Evolutionary conservation across 2,888 invertebrate species (phyloP), one percentile per base, ranked within the genome.

Genomic region (Aleiodes leptofemur): DNA sequence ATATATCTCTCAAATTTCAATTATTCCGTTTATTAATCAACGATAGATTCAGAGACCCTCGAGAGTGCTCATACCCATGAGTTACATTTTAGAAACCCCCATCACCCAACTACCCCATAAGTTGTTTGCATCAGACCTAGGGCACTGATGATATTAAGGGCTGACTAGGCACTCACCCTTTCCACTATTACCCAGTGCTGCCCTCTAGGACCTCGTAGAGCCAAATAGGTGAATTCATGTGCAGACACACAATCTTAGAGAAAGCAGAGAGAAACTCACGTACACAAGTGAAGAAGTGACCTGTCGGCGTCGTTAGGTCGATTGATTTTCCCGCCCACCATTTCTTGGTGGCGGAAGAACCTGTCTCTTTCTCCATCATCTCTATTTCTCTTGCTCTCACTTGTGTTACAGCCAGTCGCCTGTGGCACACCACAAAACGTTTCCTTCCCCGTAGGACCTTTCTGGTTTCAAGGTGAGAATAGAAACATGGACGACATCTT

Each of bases 131-230:
- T 79, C 83, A 85, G 86, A 86, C 85, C 86, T 68, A 43, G 64
- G 79, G 86, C 89, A 88, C 87, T 88, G 86, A 88, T 84, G 87
- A 87, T 88, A 88, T 89, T 87, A 87, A 86, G 88, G 87, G 87
- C 87, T 88, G 88, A 88, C 88, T 87, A 86, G 87, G 87, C 86
- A 87, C 86, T 86, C 84, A 78, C 82, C 78, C 74, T 59, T 23
- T 13, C 66, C 23, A n/a, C 66, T 23, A 16, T 14, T 51, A 48
- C 53, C 53, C 71, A 64, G 69, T 76, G 71, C 77, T 72, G 68
- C 77, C 48, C 78, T 76, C 72, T 57, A 72, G 72, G 53, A 76
- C 72, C 72, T 72, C 64, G 73, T 72, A 59, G 76, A 69, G 77
- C 78, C 51, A 50, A 53, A 29, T 57, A 23, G 13, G 11, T n/a